Evolutionary conservation across 2,113 vertebrate genomes (phyloP), one percentile per base, ranked within the genome.

Genomic region (Mastomys coucha): DNA sequence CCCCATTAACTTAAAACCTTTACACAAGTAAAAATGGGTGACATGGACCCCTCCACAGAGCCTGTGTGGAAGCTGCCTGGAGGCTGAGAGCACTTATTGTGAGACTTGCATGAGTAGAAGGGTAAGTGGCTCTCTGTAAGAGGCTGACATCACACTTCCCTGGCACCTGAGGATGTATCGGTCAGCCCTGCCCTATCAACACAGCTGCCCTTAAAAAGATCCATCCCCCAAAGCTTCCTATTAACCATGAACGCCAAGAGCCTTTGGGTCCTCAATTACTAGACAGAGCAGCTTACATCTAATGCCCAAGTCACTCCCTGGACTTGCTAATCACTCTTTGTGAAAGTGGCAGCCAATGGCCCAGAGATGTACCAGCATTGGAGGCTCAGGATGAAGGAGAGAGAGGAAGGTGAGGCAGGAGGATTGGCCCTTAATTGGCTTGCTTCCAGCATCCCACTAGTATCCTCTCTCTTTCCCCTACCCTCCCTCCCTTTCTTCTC

Each of bases 241-340:
- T 97, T 16, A 97, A 97, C 24, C 77, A 86, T 90, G 95, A 98
- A 95, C 16, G 77, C 65, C 97, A 87, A 95, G 93, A 97, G 98
- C 78, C 95, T 96, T 95, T 12, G 3, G 93, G 87, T 95, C 98
- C 98, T 98, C 97, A 97, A 92, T 98, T 98, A 97, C 98, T 98
- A 98, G 98, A 97, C 94, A 97, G 69, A 97, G 94, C 96, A 95
- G 97, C 97, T 97, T 96, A 98, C 51, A 91, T 97, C 24, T 17
- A 28, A 8, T 97, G 98, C 92, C 84, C 89, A 42, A 97, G 89
- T 94, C 97, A 96, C 96, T 91, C 97, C 93, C 22, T 94, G 90
- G 96, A 95, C 97, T 94, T 96, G 96, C 67, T 97, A 96, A 96
- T 95, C 97, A 82, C 81, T 86, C 86, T 87, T 0, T 3, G 36